Evolutionary conservation across 2,888 invertebrate species (phyloP).

Genomic region (Philonicus albiceps): DNA sequence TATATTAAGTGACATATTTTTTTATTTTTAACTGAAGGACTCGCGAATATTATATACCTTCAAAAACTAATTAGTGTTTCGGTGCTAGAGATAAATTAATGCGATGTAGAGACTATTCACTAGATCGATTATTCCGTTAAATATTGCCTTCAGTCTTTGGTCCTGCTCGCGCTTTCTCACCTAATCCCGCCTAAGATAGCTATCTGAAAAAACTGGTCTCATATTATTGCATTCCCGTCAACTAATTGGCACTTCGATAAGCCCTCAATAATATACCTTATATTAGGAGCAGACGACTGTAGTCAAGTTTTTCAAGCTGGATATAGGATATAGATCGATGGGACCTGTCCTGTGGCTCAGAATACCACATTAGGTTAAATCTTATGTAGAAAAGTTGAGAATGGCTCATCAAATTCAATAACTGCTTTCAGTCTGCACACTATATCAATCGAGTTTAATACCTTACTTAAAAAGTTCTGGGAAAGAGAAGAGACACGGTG

Average conservation of each 20-base stretch:
- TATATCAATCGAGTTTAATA: background rate
- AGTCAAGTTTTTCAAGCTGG: background rate
- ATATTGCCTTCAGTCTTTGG: background rate
- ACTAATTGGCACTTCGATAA: too few species aligned
- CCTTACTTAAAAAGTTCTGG: background rate
- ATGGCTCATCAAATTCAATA: background rate
- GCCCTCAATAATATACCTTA: too few species aligned
- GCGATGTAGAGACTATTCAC: background rate
- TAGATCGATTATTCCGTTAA: background rate
- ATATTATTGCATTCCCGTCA: too few species aligned
- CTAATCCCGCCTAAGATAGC: background rate
- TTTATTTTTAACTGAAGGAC: background rate
- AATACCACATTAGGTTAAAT: background rate
- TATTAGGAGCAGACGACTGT: too few species aligned
- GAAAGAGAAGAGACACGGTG: background rate
- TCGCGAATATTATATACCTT: background rate
- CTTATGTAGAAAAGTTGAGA: background rate
- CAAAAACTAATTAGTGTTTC: background rate
- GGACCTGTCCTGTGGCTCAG: background rate
- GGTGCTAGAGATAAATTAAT: background rate
- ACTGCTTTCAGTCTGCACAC: background rate
- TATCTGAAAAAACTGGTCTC: background rate
- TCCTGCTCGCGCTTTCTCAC: background rate
- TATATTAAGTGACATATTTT: background rate
- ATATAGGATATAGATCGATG: background rate